Base-by-base conservation (phyloP, 2,888 invertebrate genomes). In the Oegoconia quadripuncta region DNA sequence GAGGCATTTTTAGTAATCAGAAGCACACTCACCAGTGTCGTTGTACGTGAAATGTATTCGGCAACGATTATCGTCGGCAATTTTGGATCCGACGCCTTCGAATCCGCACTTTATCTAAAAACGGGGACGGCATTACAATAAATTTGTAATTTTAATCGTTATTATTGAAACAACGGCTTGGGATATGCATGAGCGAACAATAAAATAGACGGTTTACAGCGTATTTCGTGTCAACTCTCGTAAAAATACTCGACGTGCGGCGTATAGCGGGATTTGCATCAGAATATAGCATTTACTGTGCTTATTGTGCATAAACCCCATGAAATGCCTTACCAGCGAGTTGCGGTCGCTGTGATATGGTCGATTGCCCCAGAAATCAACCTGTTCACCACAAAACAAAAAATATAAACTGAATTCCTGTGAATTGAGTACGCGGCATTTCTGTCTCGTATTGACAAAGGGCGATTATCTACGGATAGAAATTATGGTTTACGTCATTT, bases 121-220 rank as follows among this genome's bases (percentile, higher is more conserved):
- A 68, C 62, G 56, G 56, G 57, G 63, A 62, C 67, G 52, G 52
- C 62, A 66, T 63, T 55, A 56, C 69, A 67, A 81, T 84, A 84
- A 84, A 82, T 79, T 80, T 52, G 48, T 77, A 74, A 75, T 82
- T 74, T 86, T 83, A 84, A 84, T 84, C 71, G 71, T 71, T 64
- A 73, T 75, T 74, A 78, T 79, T 78, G 71, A 81, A 82, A 84
- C 82, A 84, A 83, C 81, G 64, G 64, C 56, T 54, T 59, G 67
- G 65, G 44, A 63, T 70, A 67, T 64, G 60, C 65, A 57, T 54
- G 57, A 57, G 54, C 48, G 54, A 62, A 74, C 68, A 72, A 75
- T 86, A 86, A 86, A 83, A 69, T 74, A 62, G 69, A 52, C 57
- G 56, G 59, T 82, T 86, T 84, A 86, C 68, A 64, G 55, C 67